Conservation (phyloP, 2,113 vertebrate species). For the Diphyllodes magnificus region DNA sequence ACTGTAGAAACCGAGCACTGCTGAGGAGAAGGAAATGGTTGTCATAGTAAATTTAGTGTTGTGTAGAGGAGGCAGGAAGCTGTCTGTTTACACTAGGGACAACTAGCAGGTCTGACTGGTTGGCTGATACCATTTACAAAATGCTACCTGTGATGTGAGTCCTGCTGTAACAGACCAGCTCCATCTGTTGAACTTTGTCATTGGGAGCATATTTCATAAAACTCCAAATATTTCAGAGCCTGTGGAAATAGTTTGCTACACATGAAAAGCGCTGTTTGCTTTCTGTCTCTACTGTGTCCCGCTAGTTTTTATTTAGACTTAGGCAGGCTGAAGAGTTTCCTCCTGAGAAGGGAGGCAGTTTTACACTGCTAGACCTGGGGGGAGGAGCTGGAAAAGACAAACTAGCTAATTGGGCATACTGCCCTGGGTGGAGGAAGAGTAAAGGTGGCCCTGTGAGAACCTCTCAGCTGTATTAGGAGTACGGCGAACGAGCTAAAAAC, state of each 20-base stretch:
- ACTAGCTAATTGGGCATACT: not conserved
- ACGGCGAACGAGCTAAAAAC: not conserved
- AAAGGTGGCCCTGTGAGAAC: not conserved
- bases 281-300: not conserved
- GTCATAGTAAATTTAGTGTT: not conserved
- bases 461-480: not conserved
- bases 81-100: not conserved
- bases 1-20: not conserved
- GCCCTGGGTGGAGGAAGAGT: not conserved
- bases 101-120: not conserved
- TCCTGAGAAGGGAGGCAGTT: conserved; percentile 8
- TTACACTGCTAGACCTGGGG: not conserved
- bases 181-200: not conserved
- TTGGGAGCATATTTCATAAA: not conserved
- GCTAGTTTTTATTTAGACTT: not conserved
- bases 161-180: not conserved
- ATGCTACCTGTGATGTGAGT: not conserved
- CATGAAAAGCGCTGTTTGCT: not conserved
- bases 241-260: not conserved
- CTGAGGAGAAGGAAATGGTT: not conserved
- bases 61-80: not conserved
- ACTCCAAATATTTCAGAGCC: not conserved
- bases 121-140: not conserved
- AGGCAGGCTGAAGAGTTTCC: not conserved
- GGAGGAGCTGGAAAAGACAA: conserved; percentile 35